These are phyloP conservation scores for Sphaerophoria taeniata DNA, from an alignment of 2,888 invertebrate genomes.

Conservation along the genomic window DNA sequence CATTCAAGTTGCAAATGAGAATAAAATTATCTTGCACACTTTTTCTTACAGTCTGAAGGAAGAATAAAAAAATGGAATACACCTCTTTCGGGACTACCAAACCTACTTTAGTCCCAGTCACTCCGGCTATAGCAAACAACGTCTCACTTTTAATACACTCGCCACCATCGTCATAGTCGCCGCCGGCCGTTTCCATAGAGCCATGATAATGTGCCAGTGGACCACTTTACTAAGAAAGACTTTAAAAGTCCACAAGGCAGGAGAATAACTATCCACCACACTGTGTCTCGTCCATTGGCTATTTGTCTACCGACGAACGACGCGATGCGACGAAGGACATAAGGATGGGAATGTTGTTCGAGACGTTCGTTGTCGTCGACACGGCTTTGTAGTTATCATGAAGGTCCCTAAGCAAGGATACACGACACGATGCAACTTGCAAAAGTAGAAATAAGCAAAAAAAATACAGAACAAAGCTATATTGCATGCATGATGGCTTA, in stretches of 20 bases:
- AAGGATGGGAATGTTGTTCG: conserved; percentile 9
- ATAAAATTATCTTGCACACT: conserved; percentile 17
- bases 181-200: no score
- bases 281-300: conserved; percentile 54
- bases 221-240: conserved; percentile 32
- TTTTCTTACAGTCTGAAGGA: not conserved
- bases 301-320: conserved; percentile 33
- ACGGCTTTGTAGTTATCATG: conserved; percentile 24
- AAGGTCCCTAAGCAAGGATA: conserved; percentile 31
- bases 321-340: conserved; percentile 12
- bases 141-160: conserved; percentile 56
- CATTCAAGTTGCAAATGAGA: conserved; percentile 66
- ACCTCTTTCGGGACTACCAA: conserved; percentile 29
- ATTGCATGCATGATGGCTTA: conserved; percentile 20
- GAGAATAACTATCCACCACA: not conserved
- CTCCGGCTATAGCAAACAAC: conserved; percentile 36
- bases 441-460: conserved; percentile 7
- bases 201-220: conserved; percentile 11
- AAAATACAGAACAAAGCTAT: not conserved
- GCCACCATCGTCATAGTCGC: not conserved
- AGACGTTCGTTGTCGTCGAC: not conserved
- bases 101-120: conserved; percentile 20
- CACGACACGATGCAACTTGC: conserved; percentile 28
- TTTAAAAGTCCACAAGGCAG: conserved; percentile 21
- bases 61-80: conserved; percentile 40